phyloP scores from a whole-genome alignment of 1,140 invertebrate species.

The roundworm (Caenorhabditis elegans) region DNA sequence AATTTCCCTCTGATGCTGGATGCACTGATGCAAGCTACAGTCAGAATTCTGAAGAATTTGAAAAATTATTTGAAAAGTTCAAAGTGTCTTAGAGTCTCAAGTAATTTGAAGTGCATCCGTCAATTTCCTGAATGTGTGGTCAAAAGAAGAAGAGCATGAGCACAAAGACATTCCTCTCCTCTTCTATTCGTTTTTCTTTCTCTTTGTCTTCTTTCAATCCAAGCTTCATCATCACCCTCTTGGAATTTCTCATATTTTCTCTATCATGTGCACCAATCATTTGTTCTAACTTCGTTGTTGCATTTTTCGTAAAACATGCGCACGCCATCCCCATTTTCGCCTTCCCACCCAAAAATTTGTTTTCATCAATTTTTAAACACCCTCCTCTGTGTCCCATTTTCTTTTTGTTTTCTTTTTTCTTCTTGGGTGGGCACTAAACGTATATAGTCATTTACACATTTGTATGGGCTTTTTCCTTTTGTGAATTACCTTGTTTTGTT shows the following conservation, averaged over 20 bases:
- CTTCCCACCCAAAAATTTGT: neutral
- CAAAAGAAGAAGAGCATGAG: no score
- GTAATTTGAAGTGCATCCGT: neutral
- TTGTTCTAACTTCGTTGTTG: neutral
- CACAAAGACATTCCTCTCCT: neutral
- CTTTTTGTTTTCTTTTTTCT: neutral
- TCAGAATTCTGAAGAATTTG: no score
- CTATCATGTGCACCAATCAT: neutral
- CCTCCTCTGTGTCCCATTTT: neutral
- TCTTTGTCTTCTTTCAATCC: neutral
- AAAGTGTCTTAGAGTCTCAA: neutral
- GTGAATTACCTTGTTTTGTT: neutral
- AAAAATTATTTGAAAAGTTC: neutral
- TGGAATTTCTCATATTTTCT: slow-evolving; percentile 12
- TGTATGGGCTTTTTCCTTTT: neutral
- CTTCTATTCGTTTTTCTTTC: neutral
- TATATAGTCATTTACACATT: neutral
- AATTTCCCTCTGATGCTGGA: no score
- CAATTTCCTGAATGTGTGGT: neutral
- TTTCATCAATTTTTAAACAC: slow-evolving; percentile 32
- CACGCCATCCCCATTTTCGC: neutral
- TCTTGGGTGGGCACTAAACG: neutral
- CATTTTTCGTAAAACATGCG: neutral
- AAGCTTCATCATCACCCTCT: no score
- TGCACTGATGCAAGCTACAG: no score